These are phyloP conservation scores for Halcyon chelicuti DNA, from an alignment of 2,797 vertebrate genomes.

Conservation along the genomic window DNA sequence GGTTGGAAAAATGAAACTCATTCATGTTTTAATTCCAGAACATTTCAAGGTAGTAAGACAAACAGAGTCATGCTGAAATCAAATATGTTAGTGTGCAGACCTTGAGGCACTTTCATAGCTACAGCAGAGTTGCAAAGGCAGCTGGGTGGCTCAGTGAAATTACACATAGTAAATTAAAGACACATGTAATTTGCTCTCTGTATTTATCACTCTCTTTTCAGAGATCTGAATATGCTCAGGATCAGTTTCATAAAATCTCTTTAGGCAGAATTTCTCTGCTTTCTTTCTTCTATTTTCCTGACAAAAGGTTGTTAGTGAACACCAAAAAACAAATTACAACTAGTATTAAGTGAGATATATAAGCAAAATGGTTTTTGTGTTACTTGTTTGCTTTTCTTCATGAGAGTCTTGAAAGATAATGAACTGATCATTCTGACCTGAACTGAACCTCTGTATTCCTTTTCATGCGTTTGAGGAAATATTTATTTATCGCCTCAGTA, in stretches of 20 bases:
- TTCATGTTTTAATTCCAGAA: background rate
- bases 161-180: background rate
- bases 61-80: background rate
- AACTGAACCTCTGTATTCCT: background rate
- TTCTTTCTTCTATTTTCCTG: background rate
- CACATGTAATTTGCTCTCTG: background rate
- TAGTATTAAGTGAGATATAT: background rate
- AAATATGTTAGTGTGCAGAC: background rate
- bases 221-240: background rate
- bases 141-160: background rate
- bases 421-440: background rate
- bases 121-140: background rate
- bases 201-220: background rate
- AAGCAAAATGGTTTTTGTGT: background rate
- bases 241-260: background rate
- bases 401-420: background rate
- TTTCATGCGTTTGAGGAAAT: background rate
- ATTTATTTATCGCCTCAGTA: background rate
- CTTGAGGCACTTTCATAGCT: background rate
- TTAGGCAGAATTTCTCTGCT: background rate
- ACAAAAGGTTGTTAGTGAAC: background rate
- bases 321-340: background rate
- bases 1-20: background rate
- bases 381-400: conserved; percentile 46
- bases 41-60: background rate